Conservation (phyloP, 2,113 vertebrate genomes). For the Pomatostomus ruficeps region DNA sequence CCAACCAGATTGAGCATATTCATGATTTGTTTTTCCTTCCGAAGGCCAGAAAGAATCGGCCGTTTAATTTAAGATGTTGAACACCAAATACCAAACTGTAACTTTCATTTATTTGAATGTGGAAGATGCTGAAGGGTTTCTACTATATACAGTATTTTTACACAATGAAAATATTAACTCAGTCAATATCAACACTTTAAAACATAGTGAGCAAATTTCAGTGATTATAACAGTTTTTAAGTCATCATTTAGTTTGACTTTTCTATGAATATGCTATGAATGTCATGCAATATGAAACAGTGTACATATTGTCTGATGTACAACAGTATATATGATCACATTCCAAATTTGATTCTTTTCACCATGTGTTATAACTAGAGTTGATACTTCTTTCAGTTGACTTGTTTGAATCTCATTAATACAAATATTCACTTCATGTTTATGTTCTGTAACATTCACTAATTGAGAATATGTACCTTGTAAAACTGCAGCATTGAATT, state of each 20-base stretch:
- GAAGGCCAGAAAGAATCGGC: not conserved
- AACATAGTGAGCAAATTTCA: slow-evolving; percentile 25
- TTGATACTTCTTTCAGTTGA: slow-evolving; percentile 51
- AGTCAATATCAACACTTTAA: slow-evolving; percentile 41
- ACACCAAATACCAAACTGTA: slow-evolving; percentile 43
- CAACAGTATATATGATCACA: slow-evolving; percentile 56
- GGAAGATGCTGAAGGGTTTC: slow-evolving; percentile 47
- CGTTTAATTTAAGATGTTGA: slow-evolving; percentile 14
- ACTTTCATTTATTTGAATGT: slow-evolving; percentile 46
- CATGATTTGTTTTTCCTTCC: slow-evolving; percentile 18
- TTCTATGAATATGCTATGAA: slow-evolving; percentile 59
- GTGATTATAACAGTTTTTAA: slow-evolving; percentile 19
- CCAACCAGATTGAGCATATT: slow-evolving; percentile 39
- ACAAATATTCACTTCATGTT: slow-evolving; percentile 56
- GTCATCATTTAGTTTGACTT: slow-evolving; percentile 52
- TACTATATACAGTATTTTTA: slow-evolving; percentile 62
- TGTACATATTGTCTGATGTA: slow-evolving; percentile 57
- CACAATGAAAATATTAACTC: slow-evolving; percentile 48
- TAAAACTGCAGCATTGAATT: slow-evolving; percentile 57
- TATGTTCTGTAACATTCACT: slow-evolving; percentile 63
- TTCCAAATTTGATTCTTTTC: slow-evolving; percentile 50
- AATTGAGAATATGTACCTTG: slow-evolving; percentile 61
- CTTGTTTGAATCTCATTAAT: slow-evolving; percentile 59
- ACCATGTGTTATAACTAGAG: slow-evolving; percentile 45
- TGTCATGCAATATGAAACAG: slow-evolving; percentile 53